Evolutionary conservation across 2,797 vertebrate genomes (phyloP).

Genomic region (Cygnus olor): DNA sequence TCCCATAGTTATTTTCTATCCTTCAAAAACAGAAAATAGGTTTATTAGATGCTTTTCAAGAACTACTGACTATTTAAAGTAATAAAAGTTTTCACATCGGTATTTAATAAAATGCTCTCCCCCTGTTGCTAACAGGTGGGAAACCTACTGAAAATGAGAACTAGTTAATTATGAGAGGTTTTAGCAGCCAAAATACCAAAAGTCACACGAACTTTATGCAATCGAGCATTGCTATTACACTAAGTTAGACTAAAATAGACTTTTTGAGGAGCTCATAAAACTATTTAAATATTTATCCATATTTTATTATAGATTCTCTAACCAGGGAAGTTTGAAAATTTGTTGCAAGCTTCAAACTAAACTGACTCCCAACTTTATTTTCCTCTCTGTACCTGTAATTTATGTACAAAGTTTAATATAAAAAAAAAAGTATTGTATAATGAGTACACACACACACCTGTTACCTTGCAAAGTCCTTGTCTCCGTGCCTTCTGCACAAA

Average conservation of each 20-base stretch:
- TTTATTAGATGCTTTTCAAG: not conserved
- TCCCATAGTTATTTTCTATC: not conserved
- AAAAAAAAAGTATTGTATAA: not conserved
- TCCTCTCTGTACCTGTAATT: not conserved
- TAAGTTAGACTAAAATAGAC: not conserved
- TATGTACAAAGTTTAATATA: not conserved
- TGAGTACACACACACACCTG: not conserved
- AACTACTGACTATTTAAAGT: not conserved
- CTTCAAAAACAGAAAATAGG: not conserved
- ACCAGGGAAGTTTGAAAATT: not conserved
- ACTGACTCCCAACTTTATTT: not conserved
- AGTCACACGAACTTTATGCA: not conserved
- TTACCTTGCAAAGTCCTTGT: not conserved
- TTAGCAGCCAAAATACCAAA: not conserved
- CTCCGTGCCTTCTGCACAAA: not conserved
- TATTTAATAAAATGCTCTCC: not conserved
- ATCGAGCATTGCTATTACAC: not conserved
- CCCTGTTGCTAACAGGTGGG: not conserved
- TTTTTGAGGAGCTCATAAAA: not conserved
- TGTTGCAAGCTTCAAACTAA: not conserved
- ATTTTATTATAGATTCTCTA: not conserved
- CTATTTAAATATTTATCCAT: not conserved
- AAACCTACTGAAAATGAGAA: not conserved
- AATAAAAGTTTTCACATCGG: not conserved
- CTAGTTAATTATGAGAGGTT: not conserved